Conservation (phyloP, 2,888 invertebrate species). For the Netelia fuscicornis region DNA sequence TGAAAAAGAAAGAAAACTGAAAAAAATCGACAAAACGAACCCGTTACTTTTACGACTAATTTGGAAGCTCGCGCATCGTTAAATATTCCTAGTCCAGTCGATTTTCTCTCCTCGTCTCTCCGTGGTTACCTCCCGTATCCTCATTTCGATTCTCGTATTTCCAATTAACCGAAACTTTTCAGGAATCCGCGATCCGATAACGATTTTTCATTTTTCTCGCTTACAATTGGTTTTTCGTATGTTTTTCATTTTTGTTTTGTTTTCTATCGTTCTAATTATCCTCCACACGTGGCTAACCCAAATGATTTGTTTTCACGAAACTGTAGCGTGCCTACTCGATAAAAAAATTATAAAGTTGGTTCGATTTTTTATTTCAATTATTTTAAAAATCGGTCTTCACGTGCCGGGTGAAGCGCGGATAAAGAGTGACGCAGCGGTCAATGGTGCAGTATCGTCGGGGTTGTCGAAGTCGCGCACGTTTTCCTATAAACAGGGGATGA, state of each 20-base stretch:
- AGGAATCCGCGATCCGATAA: constrained; percentile 54
- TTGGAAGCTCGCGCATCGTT: constrained; percentile 66
- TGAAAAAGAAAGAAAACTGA: constrained; percentile 24
- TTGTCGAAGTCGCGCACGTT: constrained; percentile 1
- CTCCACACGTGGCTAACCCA: constrained; percentile 28
- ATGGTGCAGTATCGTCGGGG: constrained; percentile 59
- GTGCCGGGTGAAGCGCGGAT: too few relatives aligned
- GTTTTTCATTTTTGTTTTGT: constrained; percentile 9
- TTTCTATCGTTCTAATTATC: constrained; percentile 38
- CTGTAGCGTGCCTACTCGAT: too few relatives aligned
- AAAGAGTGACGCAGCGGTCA: neutral
- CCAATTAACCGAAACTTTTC: constrained; percentile 67
- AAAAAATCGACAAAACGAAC: constrained; percentile 61
- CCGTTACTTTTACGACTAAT: constrained; percentile 68
- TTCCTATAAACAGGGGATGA: constrained; percentile 62
- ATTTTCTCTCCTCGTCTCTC: constrained; percentile 12
- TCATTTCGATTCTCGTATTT: constrained; percentile 60
- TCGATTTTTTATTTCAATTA: neutral
- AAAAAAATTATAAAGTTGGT: neutral
- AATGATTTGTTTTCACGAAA: neutral
- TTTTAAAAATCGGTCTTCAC: too few relatives aligned
- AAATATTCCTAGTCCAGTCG: constrained; percentile 64
- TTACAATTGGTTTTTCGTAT: neutral
- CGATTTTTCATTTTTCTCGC: constrained; percentile 44
- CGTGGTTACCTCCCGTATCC: constrained; percentile 21